Evolutionary conservation across 2,797 vertebrate genomes (phyloP), one percentile per base, ranked within the genome.

Genomic region (Cuniculus paca): DNA sequence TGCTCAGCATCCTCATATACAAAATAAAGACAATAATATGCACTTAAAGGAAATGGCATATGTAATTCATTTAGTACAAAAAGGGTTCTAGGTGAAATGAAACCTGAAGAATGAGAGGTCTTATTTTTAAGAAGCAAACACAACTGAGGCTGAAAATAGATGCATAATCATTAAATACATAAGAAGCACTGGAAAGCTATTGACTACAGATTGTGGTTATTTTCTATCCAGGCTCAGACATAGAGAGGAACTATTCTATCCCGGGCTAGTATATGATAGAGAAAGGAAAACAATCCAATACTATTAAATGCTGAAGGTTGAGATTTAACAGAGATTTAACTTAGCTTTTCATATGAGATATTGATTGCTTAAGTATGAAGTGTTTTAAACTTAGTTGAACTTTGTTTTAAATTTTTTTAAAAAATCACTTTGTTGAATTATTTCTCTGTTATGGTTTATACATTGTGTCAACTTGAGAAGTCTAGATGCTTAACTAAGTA

Each of bases 301-400:
- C 19, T 70, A 72, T 92, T 88, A 83, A 86, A 75, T 26, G 52
- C 22, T 58, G 39, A 95, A 84, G 22, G 56, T 0, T 68, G 60
- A 91, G 45, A 75, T 92, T 79, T 61, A 84, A 84, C 1, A 74
- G 16, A 74, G n/a, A n/a, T 70, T 96, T 94, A 84, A 90, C 13
- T 88, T 86, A 78, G 7, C 19, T 45, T 95, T 95, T 90, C 28
- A 87, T 42, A n/a, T 52, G 20, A 16, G 28, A 42, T 92, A 82
- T 63, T 74, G n/a, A 91, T 84, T 36, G 12, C 58, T 88, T 89
- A 70, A 70, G 31, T 92, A n/a, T 86, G 22, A 91, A 65, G 22
- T 54, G 91, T 81, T 34, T 26, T 92, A 74, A 22, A 90, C 78
- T 28, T 26, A 13, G 26, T 60, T 63, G 28, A 65, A 65, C 39